Base-by-base conservation (phyloP, 1,140 invertebrate genomes). In the Pogonomyrmex barbatus region DNA sequence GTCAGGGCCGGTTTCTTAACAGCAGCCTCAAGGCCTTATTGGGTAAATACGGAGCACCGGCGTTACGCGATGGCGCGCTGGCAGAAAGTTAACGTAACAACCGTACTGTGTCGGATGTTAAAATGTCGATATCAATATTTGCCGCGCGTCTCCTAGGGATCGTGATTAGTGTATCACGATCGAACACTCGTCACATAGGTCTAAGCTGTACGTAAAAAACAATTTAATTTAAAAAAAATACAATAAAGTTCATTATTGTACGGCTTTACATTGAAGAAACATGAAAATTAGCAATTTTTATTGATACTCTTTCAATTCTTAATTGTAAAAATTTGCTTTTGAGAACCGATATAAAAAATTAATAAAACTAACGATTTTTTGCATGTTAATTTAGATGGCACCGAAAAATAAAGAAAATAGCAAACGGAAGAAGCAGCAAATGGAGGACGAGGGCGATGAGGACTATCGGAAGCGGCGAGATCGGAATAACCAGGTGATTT, bases 381-480 rank as follows among this genome's bases (percentile, higher is more conserved):
- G 17, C 52, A 65, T 54, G 33, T 65, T 62, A 17, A 45, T 92
- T 91, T 63, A 95, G 92, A 95, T 95, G 95, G 94, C 95, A n/a
- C 95, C 94, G 5, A 95, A 91, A 92, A 95, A 94, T 85, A 95
- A 95, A 73, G 94, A 95, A 82, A 95, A 93, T 17, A 85, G 76
- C 9, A 93, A 90, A 83, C 94, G 93, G 79, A 94, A 93, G 87
- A 87, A 89, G 36, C 71, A 89, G 36, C 71, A 85, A 52, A 63
- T 90, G 30, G 96, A 96, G 33, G 96, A 97, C 45, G 97, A 97
- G 82, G 96, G 97, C 87, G 96, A 96, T 52, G 97, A 97, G 60
- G 98, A 98, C 91, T 98, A 98, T 93, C 96, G 97, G 82, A 97
- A 96, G 89, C 96, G 97, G 63, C 95, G 98, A 39, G 97, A 98